Evolutionary conservation across 2,113 vertebrate species (phyloP), one percentile per base, ranked within the genome.

Genomic region (Cinclus mexicanus): DNA sequence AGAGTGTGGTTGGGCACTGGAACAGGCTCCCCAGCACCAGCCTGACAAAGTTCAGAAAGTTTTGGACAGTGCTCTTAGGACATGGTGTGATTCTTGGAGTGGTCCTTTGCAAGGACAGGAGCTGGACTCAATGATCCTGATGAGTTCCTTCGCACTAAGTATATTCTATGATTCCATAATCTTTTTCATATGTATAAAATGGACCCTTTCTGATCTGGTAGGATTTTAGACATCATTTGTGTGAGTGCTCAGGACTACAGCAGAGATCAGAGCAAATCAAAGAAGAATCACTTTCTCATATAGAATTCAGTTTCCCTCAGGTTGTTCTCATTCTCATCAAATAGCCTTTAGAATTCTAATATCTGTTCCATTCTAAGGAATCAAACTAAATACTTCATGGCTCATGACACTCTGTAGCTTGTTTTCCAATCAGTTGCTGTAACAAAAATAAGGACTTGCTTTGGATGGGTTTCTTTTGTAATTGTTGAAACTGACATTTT

Each of bases 311-410:
- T 88, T 94, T 93, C 81, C 37, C 75, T 83, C 39, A n/a, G 59
- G 63, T 93, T 6, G 19, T 92, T 82, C 75, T 96, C 6, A 3
- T 79, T 93, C 75, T 80, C 55, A 59, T 47, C n/a, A 69, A 83
- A 90, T 50, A 79, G 29, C 61, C 60, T 91, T 72, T 71, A 83
- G 83, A 86, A 95, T 72, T 83, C 59, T 69, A 90, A 61, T 64
- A 92, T 90, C 41, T 88, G 9, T 71, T 93, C 46, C 50, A 55
- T 47, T 90, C 88, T 77, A 92, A 88, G 59, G 46, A 90, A 90
- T 60, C 33, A 88, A 72, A 80, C 42, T 29, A 90, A 79, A 68
- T 69, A 53, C 63, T 79, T 83, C 41, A 53, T 46, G 57, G 74
- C 18, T 83, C 31, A 24, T 65, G 75, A 67, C 49, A 87, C 8